Evolutionary conservation across 2,797 vertebrate genomes (phyloP).

Genomic region (Tolypeutes matacus): DNA sequence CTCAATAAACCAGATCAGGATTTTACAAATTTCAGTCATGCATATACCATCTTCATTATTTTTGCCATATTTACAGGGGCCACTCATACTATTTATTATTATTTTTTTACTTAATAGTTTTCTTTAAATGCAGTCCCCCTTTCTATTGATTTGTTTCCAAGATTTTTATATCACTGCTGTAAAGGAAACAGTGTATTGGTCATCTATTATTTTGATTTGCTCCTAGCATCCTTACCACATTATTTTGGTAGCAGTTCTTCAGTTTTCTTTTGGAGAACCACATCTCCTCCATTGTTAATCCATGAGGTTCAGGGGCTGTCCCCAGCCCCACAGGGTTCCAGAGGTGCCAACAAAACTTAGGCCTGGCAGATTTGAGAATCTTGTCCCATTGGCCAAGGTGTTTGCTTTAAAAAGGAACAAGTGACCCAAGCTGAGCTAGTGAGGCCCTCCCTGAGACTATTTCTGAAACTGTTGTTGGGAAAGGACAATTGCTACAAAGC

Average conservation of each 20-base stretch:
- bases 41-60: neutral
- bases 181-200: neutral
- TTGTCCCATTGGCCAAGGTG: neutral
- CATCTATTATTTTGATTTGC: neutral
- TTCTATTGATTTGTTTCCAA: neutral
- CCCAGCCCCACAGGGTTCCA: neutral
- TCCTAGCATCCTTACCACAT: neutral
- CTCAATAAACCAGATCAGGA: neutral
- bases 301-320: neutral
- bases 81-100: neutral
- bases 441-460: neutral
- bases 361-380: neutral
- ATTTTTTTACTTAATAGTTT: neutral
- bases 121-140: neutral
- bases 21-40: neutral
- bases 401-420: neutral
- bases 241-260: neutral
- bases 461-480: neutral
- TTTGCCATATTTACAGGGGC: neutral
- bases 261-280: neutral
- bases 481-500: too few species aligned
- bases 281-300: neutral
- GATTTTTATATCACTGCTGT: neutral
- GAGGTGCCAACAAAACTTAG: neutral
- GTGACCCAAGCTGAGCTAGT: neutral